Conservation (phyloP, 2,113 vertebrate genomes). For the Dicentrarchus labrax region DNA sequence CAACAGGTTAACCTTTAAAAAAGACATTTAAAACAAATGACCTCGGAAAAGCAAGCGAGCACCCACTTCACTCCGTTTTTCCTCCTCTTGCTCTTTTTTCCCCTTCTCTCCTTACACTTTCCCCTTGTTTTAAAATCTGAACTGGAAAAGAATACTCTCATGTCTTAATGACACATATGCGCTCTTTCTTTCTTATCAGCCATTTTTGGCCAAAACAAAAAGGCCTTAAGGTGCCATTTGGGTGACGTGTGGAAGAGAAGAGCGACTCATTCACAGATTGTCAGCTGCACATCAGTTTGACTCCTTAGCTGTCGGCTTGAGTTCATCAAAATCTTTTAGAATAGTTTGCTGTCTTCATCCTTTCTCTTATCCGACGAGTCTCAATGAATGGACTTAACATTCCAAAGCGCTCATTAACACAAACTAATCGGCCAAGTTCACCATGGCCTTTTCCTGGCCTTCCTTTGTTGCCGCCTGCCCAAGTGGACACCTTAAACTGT, state of each 20-base stretch:
- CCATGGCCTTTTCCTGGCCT: constrained; percentile 28
- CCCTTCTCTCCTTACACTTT: constrained; percentile 30
- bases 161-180: constrained; percentile 16
- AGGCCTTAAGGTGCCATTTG: constrained; percentile 15
- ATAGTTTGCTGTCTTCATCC: constrained; percentile 28
- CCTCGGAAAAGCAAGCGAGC: constrained; percentile 57
- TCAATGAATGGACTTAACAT: constrained; percentile 66
- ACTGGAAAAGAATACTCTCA: constrained; percentile 25
- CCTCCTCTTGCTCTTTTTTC: constrained; percentile 37
- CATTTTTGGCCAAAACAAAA: neutral
- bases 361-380: constrained; percentile 47
- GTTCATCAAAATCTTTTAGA: constrained; percentile 41
- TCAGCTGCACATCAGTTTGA: constrained; percentile 42
- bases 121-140: constrained; percentile 14
- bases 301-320: constrained; percentile 43
- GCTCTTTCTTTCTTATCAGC: constrained; percentile 2
- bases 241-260: constrained; percentile 20
- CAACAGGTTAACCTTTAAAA: constrained; percentile 83
- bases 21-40: constrained; percentile 78
- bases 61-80: constrained; percentile 43
- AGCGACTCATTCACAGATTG: constrained; percentile 48
- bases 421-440: constrained; percentile 62
- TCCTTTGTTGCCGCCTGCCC: constrained; percentile 67
- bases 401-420: constrained; percentile 71
- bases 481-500: constrained; percentile 57